Evolutionary conservation across 1,140 invertebrate species (phyloP), one percentile per base, ranked within the genome.

Genomic region (Ylistrum balloti): DNA sequence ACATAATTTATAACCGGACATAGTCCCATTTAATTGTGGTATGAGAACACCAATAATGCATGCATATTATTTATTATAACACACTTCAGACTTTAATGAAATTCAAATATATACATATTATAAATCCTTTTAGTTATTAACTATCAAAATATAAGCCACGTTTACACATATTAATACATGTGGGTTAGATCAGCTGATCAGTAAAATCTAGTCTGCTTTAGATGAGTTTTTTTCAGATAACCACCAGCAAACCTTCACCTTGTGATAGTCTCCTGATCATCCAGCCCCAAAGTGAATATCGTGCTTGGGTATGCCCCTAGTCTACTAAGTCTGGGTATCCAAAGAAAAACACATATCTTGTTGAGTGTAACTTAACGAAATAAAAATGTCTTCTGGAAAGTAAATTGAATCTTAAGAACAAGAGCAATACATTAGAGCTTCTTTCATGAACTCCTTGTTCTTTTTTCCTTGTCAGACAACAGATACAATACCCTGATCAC

Each of bases 231-330:
- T 28, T 5, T 74, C 1, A 28, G 15, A 3, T 56, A 56, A 3
- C 56, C 56, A 74, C 56, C 28, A n/a, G 5, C 56, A 74, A 74
- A 74, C 56, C 56, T 74, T 74, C 56, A 74, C 56, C 56, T 74
- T 74, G 56, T 28, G 56, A 28, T n/a, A 9, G n/a, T 74, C 17
- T 74, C 56, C n/a, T 74, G 56, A 11, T n/a, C 56, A 17, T 74
- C 56, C 56, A 28, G 56, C 1, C 56, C 56, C 22, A 74, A 5
- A 28, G 56, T 74, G 17, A 74, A 74, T 28, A 74, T 1, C 56
- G 28, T n/a, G 28, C 56, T 28, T 5, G 2, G 56, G 56, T 74
- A 74, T 3, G 56, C 22, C 56, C 56, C 56, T 5, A 74, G 56
- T 74, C 13, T 74, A 74, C 56, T 9, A 28, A 74, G n/a, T 74